Base-by-base conservation (phyloP, 1,140 invertebrate genomes). In the Branchinecta lynchi region DNA sequence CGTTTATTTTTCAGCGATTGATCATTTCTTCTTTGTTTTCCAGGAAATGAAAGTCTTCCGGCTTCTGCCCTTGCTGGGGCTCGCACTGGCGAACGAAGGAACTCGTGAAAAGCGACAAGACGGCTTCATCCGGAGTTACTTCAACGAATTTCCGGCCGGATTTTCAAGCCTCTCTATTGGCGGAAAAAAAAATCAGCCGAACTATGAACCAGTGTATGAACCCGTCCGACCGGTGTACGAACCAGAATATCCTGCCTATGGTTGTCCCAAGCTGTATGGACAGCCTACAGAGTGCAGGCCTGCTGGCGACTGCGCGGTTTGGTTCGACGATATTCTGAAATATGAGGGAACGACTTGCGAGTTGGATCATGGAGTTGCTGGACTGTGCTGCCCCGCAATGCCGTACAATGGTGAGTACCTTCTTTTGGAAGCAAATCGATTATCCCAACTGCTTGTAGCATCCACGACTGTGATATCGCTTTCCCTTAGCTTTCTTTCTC, bases 371-470 rank as follows among this genome's bases (percentile, higher is more conserved):
- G 71, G 71, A 71, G 20, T 60, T 21, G 10, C 66, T 15, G 71
- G 71, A 43, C 43, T 46, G 3, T 71, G 71, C 20, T 71, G 71
- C 20, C 71, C 71, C 3, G 65, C 66, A 43, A 32, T 51, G 51
- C 71, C 71, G 15, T 69, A 71, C 51, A 71, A 71, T n/a, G 45
- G 71, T 71, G 66, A 66, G 43, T 6, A n/a, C 10, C n/a, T 20
- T n/a, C 45, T 7, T 17, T 17, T 17, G 21, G 8, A 65, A 65
- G 17, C 32, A 32, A 5, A 32, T 32, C 1, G 5, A 32, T 32
- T 32, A 32, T 1, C 32, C 32, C 32, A 32, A 5, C 5, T 5
- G 32, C 5, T 32, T 32, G 32, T 32, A 32, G 1, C 32, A 32
- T 32, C 32, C 32, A 32, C 32, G 32, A 32, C 32, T 32, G 32